A percentile compares a stretch with the other conserved stretches of the same genome.
phyloP scores from a whole-genome alignment of 2,113 vertebrate species.

The Serranochromis macrocephalus region DNA sequence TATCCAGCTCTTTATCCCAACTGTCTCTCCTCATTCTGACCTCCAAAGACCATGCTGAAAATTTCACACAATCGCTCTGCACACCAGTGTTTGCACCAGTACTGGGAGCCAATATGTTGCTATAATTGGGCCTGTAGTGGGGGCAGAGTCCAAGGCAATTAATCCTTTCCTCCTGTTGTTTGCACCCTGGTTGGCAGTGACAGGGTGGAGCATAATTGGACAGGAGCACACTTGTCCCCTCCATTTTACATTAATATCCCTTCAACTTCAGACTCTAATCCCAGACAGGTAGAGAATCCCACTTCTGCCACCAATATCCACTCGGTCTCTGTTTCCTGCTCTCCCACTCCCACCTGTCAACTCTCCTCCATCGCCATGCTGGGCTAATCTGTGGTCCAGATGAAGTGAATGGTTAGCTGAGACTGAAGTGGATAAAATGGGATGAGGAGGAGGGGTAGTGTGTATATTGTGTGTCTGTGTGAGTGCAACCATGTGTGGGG shows the following conservation, averaged over 20 bases:
- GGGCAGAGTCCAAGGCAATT: conserved; percentile 99
- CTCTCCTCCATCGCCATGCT: conserved; percentile 33
- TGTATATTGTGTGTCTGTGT: not conserved
- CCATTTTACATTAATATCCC: conserved; percentile 98
- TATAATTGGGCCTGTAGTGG: conserved; percentile 98
- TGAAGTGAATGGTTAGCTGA: conserved; percentile 27
- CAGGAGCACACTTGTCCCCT: conserved; percentile 89
- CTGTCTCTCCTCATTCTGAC: conserved; percentile 77
- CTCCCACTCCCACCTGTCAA: conserved; percentile 53
- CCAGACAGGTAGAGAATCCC: conserved; percentile 67
- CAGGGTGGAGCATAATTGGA: conserved; percentile 96
- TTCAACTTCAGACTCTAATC: conserved; percentile 87
- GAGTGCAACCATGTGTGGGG: not conserved
- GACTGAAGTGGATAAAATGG: conserved; percentile 38
- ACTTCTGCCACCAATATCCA: conserved; percentile 55
- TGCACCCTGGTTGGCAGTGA: conserved; percentile 89
- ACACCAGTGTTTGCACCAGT: conserved; percentile 93
- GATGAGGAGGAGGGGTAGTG: not conserved
- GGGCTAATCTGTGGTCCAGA: conserved; percentile 48
- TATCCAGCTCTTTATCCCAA: conserved; percentile 8
- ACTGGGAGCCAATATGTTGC: conserved; percentile 96
- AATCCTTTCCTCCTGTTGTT: conserved; percentile 97
- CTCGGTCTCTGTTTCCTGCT: conserved; percentile 31
- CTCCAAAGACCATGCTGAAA: conserved; percentile 83
- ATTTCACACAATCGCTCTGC: conserved; percentile 99